Conservation (phyloP, 2,888 invertebrate genomes). For the Epinotia demarniana region DNA sequence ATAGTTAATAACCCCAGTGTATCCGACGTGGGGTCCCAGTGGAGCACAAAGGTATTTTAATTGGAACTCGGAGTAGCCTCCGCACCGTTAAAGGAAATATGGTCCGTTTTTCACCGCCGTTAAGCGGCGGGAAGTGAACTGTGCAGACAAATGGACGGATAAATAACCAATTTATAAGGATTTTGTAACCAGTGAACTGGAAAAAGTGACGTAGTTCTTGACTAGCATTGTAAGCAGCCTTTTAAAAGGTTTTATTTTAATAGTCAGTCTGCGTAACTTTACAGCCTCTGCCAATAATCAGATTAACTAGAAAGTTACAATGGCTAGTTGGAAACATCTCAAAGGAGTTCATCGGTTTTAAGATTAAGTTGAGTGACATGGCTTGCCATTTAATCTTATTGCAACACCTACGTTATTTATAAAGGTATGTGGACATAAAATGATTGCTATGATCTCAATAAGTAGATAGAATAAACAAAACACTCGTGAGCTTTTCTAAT, state of each 20-base stretch:
- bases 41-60: constrained; percentile 44
- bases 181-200: constrained; percentile 37
- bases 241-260: background rate
- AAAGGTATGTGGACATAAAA: background rate
- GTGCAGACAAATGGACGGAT: constrained; percentile 43
- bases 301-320: background rate
- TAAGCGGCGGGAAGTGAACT: constrained; percentile 31
- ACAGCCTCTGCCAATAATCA: background rate
- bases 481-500: constrained; percentile 8
- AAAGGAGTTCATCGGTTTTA: background rate
- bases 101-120: constrained; percentile 34
- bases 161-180: constrained; percentile 45
- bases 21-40: constrained; percentile 33
- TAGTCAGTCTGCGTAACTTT: background rate
- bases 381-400: background rate
- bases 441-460: background rate
- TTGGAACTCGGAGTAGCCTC: constrained; percentile 37
- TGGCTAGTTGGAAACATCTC: background rate
- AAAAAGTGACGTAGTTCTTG: constrained; percentile 35
- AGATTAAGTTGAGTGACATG: background rate
- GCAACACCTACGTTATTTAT: background rate
- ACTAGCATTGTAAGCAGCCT: constrained; percentile 22
- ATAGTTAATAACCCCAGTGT: constrained; percentile 21
- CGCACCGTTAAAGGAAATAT: constrained; percentile 32
- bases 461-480: background rate